Percentiles rank a stretch among this genome's conserved stretches.
phyloP scores from a whole-genome alignment of 1,140 invertebrate species.

The Tenebrio molitor region DNA sequence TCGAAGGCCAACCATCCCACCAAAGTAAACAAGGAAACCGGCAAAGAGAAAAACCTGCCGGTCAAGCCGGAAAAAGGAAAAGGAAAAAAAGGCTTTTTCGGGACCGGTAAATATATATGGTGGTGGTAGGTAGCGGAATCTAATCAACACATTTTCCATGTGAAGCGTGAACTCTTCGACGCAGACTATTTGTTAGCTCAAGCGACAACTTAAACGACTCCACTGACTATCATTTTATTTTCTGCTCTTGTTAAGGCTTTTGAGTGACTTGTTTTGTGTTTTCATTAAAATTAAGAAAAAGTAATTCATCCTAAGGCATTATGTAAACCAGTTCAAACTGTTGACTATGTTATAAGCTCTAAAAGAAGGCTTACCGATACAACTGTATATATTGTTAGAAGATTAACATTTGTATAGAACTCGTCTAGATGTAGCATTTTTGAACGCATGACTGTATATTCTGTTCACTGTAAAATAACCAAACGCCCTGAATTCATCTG shows the following conservation, averaged over 20 bases:
- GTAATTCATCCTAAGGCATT: conserved; percentile 6
- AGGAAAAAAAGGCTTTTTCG: conserved; percentile 85
- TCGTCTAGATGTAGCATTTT: conserved; percentile 37
- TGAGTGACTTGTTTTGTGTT: conserved; percentile 44
- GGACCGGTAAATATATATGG: conserved; percentile 79
- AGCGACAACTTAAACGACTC: conserved; percentile 42
- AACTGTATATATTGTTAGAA: conserved; percentile 37
- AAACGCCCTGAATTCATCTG: conserved; percentile 54
- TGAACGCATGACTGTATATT: conserved; percentile 40
- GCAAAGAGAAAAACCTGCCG: conserved; percentile 68
- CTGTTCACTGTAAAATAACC: conserved; percentile 40
- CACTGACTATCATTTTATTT: conserved; percentile 38
- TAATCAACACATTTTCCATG: conserved; percentile 64
- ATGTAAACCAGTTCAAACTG: conserved; percentile 7
- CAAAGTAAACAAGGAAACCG: conserved; percentile 54
- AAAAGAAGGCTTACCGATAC: neutral
- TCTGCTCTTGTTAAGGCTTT: conserved; percentile 50
- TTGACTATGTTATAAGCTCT: conserved; percentile 11
- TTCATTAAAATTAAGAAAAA: conserved; percentile 41
- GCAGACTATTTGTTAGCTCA: conserved; percentile 46
- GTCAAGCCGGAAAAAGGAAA: conserved; percentile 72
- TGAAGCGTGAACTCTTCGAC: conserved; percentile 59
- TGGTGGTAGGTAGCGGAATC: conserved; percentile 66
- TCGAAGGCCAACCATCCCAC: conserved; percentile 56
- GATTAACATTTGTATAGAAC: conserved; percentile 36